Evolutionary conservation across 37 sponge, comb jelly and placozoan species (phyloP).

Genomic region (Ephydatia muelleri): DNA sequence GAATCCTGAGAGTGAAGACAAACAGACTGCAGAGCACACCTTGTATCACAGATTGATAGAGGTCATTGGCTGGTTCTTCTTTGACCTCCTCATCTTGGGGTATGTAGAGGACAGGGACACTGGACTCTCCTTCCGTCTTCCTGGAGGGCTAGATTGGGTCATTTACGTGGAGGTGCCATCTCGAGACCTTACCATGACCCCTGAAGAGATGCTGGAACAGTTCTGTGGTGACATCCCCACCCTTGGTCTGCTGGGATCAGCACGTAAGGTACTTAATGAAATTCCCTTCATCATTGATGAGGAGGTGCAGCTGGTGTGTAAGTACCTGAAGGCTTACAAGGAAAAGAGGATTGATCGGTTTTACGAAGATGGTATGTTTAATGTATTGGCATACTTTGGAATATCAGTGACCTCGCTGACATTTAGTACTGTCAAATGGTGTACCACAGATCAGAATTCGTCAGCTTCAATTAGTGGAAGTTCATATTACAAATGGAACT

Average conservation of each 20-base stretch:
- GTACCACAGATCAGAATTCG: too few relatives aligned
- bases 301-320: conserved; percentile 82
- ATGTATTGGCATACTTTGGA: too few relatives aligned
- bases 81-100: conserved; percentile 80
- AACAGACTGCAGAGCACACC: conserved; percentile 10
- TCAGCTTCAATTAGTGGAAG: too few relatives aligned
- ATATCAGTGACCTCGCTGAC: too few relatives aligned
- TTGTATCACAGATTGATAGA: conserved; percentile 68
- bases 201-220: conserved; percentile 48
- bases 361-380: neutral
- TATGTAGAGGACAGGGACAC: conserved; percentile 82
- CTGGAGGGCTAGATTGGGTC: conserved; percentile 70
- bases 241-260: conserved; percentile 59
- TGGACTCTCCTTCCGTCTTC: conserved; percentile 71
- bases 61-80: conserved; percentile 86
- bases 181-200: conserved; percentile 18
- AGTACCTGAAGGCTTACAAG: conserved; percentile 75
- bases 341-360: neutral
- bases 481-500: too few relatives aligned
- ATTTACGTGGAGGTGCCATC: conserved; percentile 75
- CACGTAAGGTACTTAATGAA: conserved; percentile 34
- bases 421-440: too few relatives aligned
- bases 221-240: conserved; percentile 56
- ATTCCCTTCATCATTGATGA: conserved; percentile 58
- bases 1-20: neutral